Evolutionary conservation across 2,113 vertebrate species (phyloP).

Genomic region (Cryptomyrus ogoouensis): DNA sequence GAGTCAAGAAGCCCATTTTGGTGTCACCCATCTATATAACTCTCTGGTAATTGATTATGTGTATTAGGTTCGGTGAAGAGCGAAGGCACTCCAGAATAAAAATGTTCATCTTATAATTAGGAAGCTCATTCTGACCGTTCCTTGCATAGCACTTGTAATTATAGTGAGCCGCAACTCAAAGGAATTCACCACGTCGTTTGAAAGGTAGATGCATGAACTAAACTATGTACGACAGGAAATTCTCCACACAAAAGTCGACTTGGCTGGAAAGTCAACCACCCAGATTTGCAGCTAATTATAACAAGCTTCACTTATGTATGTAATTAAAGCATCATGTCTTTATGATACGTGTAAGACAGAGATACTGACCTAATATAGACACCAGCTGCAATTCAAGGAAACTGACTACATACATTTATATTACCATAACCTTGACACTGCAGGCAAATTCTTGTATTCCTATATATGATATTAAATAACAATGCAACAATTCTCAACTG

Average conservation of each 20-base stretch:
- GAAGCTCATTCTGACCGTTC: neutral
- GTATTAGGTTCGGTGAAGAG: slow-evolving; percentile 23
- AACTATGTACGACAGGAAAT: neutral
- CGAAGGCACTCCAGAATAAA: slow-evolving; percentile 1
- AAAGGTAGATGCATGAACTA: neutral
- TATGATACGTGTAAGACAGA: neutral
- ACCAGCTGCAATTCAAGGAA: neutral
- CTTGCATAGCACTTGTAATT: slow-evolving; percentile 10
- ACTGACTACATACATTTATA: neutral
- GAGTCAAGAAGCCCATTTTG: slow-evolving; percentile 33
- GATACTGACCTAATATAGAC: neutral
- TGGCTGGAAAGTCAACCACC: neutral
- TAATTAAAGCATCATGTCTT: neutral
- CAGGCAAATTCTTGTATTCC: neutral
- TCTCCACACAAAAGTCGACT: neutral
- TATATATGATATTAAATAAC: neutral
- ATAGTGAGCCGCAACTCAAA: neutral
- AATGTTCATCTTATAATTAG: neutral
- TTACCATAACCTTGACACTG: neutral
- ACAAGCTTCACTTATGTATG: neutral
- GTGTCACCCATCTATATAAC: slow-evolving; percentile 22
- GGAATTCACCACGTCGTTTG: neutral
- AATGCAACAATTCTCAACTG: neutral
- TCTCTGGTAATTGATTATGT: slow-evolving; percentile 36
- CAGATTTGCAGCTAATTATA: neutral